Base-by-base conservation (phyloP, 2,113 vertebrate genomes). In the Carollia perspicillata region DNA sequence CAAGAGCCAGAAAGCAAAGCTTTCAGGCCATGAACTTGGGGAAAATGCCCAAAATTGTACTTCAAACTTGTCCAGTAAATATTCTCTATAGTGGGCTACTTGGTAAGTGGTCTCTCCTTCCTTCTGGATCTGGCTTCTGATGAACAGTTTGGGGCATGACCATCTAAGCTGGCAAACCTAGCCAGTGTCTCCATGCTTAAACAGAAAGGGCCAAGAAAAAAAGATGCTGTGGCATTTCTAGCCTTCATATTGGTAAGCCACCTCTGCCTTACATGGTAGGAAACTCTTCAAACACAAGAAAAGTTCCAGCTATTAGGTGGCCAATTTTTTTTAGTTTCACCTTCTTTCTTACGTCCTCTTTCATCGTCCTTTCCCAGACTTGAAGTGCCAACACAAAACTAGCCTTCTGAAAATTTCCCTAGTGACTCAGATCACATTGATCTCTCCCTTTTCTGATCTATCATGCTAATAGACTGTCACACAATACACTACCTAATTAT, bases 401-500 rank as follows among this genome's bases (percentile, higher is more conserved):
- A 75, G 20, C 20, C 37, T 65, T 13, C 79, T 28, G 53, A 51
- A 92, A 79, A n/a, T n/a, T 30, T 92, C 79, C 47, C 79, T 66
- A 71, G 84, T 84, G 84, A 93, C 63, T 93, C 79, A 95, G 23
- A 78, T 3, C 51, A 7, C 44, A 95, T 87, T 53, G 90, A 92
- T 65, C 11, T 94, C 78, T 89, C 44, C 23, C 63, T 87, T 55
- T 84, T 93, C 68, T 87, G 69, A 84, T 87, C 72, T 47, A 53
- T 60, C 28, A 22, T n/a, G 26, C 44, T 92, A 92, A 92, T 55
- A 78, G 83, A 85, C 60, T 84, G 68, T 95, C 74, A 78, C 28
- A 83, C 40, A 78, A 92, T 83, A 58, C 33, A 78, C 66, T 79
- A 96, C 88, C 89, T 94, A 94, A 97, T 89, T 94, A 89, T 89